These are phyloP conservation scores for Zygothrica quintamaculata DNA, from an alignment of 2,888 invertebrate species.

Conservation along the genomic window DNA sequence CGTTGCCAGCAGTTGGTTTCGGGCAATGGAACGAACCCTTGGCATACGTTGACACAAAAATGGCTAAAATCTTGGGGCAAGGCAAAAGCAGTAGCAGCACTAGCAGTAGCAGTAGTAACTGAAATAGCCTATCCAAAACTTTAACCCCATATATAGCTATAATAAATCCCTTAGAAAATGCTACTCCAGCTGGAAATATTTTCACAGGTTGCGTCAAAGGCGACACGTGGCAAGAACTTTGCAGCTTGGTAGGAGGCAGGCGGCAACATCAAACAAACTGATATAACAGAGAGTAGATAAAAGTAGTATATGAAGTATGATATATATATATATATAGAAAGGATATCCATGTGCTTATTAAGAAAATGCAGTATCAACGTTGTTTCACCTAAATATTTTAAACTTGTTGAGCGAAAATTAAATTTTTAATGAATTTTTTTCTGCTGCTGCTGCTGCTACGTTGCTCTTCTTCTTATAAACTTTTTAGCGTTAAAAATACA, in stretches of 20 bases:
- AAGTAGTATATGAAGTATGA: too few species aligned
- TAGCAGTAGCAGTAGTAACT: neutral
- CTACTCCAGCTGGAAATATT: constrained; percentile 49
- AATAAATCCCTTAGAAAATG: constrained; percentile 41
- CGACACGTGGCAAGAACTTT: constrained; percentile 41
- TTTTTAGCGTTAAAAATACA: constrained; percentile 53
- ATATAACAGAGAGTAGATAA: constrained; percentile 24
- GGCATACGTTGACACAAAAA: constrained; percentile 72
- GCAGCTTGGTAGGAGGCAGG: constrained; percentile 11
- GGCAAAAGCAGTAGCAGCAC: constrained; percentile 7
- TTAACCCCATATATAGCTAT: constrained; percentile 18
- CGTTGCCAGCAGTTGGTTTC: too few species aligned
- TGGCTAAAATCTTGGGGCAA: constrained; percentile 36
- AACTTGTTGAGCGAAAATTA: constrained; percentile 77
- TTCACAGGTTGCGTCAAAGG: constrained; percentile 36
- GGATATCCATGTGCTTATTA: constrained; percentile 64
- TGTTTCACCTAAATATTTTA: constrained; percentile 37
- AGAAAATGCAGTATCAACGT: constrained; percentile 59
- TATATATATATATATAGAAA: neutral
- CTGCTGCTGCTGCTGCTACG: too few species aligned
- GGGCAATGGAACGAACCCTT: constrained; percentile 36
- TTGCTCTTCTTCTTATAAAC: too few species aligned
- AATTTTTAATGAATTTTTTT: constrained; percentile 75
- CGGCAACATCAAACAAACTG: constrained; percentile 12
- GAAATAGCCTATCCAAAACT: constrained; percentile 20